Evolutionary conservation across 2,113 vertebrate species (phyloP), one percentile per base, ranked within the genome.

Genomic region (Salminus brasiliensis): DNA sequence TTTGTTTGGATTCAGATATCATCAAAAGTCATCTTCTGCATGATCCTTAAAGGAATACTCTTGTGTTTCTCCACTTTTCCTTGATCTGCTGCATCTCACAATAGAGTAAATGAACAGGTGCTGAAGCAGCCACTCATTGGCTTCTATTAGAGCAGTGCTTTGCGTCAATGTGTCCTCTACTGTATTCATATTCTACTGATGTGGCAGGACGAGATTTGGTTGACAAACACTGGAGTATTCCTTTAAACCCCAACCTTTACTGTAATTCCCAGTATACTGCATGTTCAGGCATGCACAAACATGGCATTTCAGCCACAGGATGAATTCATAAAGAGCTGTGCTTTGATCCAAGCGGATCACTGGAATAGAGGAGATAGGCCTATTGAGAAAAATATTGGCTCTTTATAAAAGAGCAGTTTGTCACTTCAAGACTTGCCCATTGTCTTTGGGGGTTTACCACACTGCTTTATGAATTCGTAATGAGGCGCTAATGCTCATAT

Each of bases 381-480:
- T 41, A 13, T 25, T 41, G 30, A 63, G 23, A 34, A 13, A 7
- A 39, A 27, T 41, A 13, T 25, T 41, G 18, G 66, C 72, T 47
- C 36, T 68, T 68, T 74, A 5, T 16, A 74, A 1, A 11, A 32
- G n/a, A 29, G 49, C 49, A 23, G 34, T 74, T 68, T 68, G 43
- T n/a, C 27, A 47, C 49, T 57, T 60, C n/a, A 52, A 23, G 47
- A 66, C 65, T 39, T 55, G 45, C 30, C 18, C 57, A 62, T 27
- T 71, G 65, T 75, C 45, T 30, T 21, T 41, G 52, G 52, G 7
- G 23, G 8, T 25, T 55, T 55, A 25, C 52, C 23, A n/a, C 5
- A 5, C n/a, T 70, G 27, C 68, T 25, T 70, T 65, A 79, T 75
- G 34, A 79, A 71, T 75, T 68, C 32, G 52, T 73, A 72, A 79